Conservation (phyloP, 2,797 vertebrate species). For the Eidolon dupreanum region DNA sequence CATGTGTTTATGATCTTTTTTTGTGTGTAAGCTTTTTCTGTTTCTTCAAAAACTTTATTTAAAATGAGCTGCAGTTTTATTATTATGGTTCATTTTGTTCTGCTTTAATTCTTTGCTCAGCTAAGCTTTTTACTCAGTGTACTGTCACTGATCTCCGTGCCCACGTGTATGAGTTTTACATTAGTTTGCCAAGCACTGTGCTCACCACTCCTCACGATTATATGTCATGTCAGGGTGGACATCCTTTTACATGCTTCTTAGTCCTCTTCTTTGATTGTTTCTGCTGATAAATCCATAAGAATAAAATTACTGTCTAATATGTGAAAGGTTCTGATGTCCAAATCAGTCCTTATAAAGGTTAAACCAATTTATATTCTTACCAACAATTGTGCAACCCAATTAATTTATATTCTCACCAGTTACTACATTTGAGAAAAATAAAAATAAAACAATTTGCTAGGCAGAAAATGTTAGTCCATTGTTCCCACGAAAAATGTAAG, state of each 20-base stretch:
- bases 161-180: accelerated
- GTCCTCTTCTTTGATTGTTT: not conserved
- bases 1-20: not conserved
- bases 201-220: not conserved
- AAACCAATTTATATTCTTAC: not conserved
- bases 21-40: not conserved
- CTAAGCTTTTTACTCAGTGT: not conserved
- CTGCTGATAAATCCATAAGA: not conserved
- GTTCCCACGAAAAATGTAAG: not conserved
- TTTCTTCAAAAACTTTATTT: constrained; percentile 14
- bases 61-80: not conserved
- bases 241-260: not conserved
- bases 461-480: not conserved
- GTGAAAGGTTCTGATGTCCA: not conserved
- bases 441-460: not conserved
- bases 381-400: not conserved
- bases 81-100: not conserved
- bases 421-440: not conserved
- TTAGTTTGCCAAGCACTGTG: too few relatives aligned
- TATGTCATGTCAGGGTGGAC: accelerated
- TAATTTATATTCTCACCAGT: not conserved
- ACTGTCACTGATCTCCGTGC: not conserved
- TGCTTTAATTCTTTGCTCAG: constrained; percentile 3
- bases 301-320: not conserved
- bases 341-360: not conserved